Evolutionary conservation across 2,797 vertebrate species (phyloP), one percentile per base, ranked within the genome.

Genomic region (Scomberomorus guttatus): DNA sequence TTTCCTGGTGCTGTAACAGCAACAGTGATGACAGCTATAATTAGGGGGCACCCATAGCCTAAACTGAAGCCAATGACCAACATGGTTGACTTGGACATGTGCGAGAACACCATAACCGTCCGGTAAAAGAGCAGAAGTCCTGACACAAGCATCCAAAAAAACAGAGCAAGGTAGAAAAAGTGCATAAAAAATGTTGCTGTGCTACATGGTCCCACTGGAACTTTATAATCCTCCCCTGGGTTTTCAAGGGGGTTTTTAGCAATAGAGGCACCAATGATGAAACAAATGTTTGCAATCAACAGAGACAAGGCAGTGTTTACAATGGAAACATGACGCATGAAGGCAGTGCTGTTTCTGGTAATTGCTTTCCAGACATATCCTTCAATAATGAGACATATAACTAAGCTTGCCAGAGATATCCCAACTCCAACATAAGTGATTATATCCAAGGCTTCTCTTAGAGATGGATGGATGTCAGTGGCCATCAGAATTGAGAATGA

Each of bases 401-500:
- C 61, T 70, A 99, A 92, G 72, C 96, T 96, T 54, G 92, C 52
- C 6, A 99, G 85, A 0, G 98, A 99, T 92, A 98, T 94, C 4
- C 91, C 90, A 65, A 99, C 78, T 20, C 98, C 97, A 2, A 96
- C 62, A 14, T 97, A 97, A 15, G 97, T 97, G 65, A 99, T 97
- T 54, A 93, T 90, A 29, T 87, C 79, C 92, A 97, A 80, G 0
- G 68, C 4, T 0, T 7, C 0, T 3, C 9, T 37, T 2, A 83
- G 3, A 2, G 20, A 4, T 2, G 46, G 2, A 1, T 87, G 85
- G 71, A 90, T 64, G 6, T 18, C 14, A 0, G 91, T 92, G 13
- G 98, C 96, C 97, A 99, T 98, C 51, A 99, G 93, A 75, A 98
- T 91, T 4, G 97, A 98, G 88, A 99, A 99, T 0, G 97, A 98